Evolutionary conservation across 2,797 vertebrate species (phyloP).

Genomic region (Artibeus jamaicensis): DNA sequence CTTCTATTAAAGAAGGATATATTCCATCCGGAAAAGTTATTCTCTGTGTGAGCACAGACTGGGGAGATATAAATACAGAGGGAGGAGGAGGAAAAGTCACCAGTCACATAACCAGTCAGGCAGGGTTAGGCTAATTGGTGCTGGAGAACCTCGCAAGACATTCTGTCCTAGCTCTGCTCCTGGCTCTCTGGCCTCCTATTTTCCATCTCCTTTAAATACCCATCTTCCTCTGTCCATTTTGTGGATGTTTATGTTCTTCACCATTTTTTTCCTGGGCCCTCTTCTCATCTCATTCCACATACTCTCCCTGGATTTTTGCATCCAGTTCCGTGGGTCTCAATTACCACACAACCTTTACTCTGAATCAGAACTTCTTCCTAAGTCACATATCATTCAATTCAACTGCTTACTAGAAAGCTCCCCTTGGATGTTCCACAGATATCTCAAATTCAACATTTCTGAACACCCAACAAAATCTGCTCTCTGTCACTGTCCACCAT

Average conservation of each 20-base stretch:
- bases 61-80: not conserved
- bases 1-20: conserved; percentile 22
- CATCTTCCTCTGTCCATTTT: not conserved
- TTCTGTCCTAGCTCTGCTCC: not conserved
- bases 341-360: not conserved
- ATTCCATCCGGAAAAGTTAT: not conserved
- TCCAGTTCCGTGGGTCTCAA: not conserved
- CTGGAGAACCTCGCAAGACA: not conserved
- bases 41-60: not conserved
- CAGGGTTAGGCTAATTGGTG: not conserved
- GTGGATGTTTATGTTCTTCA: not conserved
- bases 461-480: not conserved
- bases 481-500: not conserved
- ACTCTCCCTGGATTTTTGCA: not conserved
- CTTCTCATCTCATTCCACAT: not conserved
- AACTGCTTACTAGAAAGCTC: not conserved
- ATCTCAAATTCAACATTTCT: not conserved
- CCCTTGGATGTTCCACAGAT: conserved; percentile 1
- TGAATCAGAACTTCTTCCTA: conserved; percentile 25
- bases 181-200: not conserved
- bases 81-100: not conserved
- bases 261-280: not conserved
- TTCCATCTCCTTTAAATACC: not conserved
- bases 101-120: not conserved
- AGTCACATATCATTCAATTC: conserved; percentile 8